These are phyloP conservation scores for Mylabris phalerata DNA, from an alignment of 1,140 invertebrate genomes.

Conservation along the genomic window DNA sequence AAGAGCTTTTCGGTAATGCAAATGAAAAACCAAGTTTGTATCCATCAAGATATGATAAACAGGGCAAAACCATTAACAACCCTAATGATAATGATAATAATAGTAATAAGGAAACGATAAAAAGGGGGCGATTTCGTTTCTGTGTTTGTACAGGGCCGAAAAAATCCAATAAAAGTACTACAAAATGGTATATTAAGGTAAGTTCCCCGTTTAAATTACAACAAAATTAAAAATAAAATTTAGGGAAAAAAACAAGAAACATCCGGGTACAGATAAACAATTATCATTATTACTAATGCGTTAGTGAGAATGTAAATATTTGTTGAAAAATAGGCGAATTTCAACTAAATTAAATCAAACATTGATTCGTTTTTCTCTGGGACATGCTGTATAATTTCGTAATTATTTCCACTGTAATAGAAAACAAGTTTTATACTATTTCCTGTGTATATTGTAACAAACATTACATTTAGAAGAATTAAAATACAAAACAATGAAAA, in stretches of 20 bases:
- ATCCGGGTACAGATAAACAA: background rate
- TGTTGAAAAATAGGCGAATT: background rate
- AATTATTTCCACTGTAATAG: too few species aligned
- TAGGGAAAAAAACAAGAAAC: background rate
- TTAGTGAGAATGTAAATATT: background rate
- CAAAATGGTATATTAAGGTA: slow-evolving; percentile 47
- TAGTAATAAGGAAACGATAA: slow-evolving; percentile 23
- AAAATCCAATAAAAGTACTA: slow-evolving; percentile 30
- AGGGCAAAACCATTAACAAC: too few species aligned
- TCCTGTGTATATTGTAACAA: too few species aligned
- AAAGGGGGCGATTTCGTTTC: slow-evolving; percentile 30
- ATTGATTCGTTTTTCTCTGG: too few species aligned
- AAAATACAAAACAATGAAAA: too few species aligned
- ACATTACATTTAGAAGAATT: too few species aligned
- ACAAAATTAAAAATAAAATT: background rate
- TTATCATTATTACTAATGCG: background rate
- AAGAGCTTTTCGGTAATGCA: slow-evolving; percentile 35
- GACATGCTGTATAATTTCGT: too few species aligned
- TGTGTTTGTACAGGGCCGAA: slow-evolving; percentile 35
- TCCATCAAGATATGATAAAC: slow-evolving; percentile 35
- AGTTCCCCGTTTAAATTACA: slow-evolving; percentile 10
- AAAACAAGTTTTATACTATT: too few species aligned
- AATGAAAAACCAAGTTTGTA: slow-evolving; percentile 42
- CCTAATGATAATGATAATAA: slow-evolving; percentile 19
- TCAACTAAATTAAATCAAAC: background rate